Base-by-base conservation (phyloP, 2,797 vertebrate genomes). In the Megalops cyprinoides region DNA sequence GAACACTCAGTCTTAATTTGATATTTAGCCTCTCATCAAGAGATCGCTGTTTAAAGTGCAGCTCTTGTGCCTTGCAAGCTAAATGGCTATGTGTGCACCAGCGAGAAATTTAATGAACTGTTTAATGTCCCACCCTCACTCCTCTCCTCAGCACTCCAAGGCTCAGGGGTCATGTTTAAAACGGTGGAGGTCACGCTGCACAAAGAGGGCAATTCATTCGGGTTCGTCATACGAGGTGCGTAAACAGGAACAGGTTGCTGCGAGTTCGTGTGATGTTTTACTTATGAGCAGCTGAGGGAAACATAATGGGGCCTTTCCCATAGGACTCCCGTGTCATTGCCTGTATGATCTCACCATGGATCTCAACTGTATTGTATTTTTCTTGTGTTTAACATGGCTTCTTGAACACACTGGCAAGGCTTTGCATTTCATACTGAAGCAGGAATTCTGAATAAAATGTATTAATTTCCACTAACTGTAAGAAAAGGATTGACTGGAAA, bases 131-230 rank as follows among this genome's bases (percentile, higher is more conserved):
- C n/a, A n/a, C n/a, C 7, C 62, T 82, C 71, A 85, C 74, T 51
- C 87, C 46, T 42, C 69, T 82, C 60, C 87, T 60, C 88, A 99
- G 97, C 97, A 49, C 94, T 98, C 14, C 97, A 98, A 92, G 97
- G 97, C 85, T 96, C 97, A 8, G 96, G 96, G 86, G 94, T 99
- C 86, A 93, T 98, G 90, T 99, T 99, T 82, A 97, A 97, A 93
- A 99, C 96, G 0, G 94, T 98, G 71, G 98, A 99, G 85, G 97
- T 99, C 86, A 99, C 97, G 1, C 95, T 99, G 81, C 97, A 99
- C 91, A 99, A 99, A 92, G 98, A 99, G 85, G 98, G 98, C 25
- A 99, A 99, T 91, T 97, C 97, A 67, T 99, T 99, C 31, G 98
- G 98, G 84, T 99, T 99, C 84, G 97, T 99, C 87, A 97, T 98